Conservation (phyloP, 23 tunicate genomes). For the Phallusia fumigata region DNA sequence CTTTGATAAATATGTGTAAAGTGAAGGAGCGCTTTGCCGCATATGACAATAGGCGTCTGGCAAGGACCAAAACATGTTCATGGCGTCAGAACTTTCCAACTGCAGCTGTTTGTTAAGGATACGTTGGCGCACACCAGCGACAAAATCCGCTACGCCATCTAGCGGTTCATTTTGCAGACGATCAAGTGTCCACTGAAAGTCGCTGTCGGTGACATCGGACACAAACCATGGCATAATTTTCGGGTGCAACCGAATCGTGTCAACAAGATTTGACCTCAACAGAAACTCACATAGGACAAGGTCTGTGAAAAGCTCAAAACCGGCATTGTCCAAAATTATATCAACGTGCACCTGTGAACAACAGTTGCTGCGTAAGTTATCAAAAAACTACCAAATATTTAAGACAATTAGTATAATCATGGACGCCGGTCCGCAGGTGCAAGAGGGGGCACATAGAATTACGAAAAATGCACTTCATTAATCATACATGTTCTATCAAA, state of each 20-base stretch:
- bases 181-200: constrained; percentile 36
- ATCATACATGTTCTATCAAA: no score
- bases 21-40: constrained; percentile 24
- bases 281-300: constrained; percentile 72
- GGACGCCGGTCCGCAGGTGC: no score
- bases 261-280: constrained; percentile 33
- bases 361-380: not conserved
- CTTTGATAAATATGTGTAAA: no score
- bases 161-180: not conserved
- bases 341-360: constrained; percentile 51
- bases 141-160: constrained; percentile 16
- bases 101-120: constrained; percentile 24
- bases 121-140: constrained; percentile 23
- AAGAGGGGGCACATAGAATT: no score
- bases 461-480: no score
- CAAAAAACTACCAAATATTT: no score
- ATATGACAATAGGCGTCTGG: constrained; percentile 56
- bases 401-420: no score
- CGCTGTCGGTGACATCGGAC: constrained; percentile 71
- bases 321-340: constrained; percentile 80
- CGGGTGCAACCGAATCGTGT: constrained; percentile 50
- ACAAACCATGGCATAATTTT: constrained; percentile 94
- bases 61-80: constrained; percentile 51
- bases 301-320: constrained; percentile 81
- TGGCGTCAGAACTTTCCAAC: constrained; percentile 27